phyloP scores from a whole-genome alignment of 2,888 invertebrate species.

The Drosophila leonis region DNA sequence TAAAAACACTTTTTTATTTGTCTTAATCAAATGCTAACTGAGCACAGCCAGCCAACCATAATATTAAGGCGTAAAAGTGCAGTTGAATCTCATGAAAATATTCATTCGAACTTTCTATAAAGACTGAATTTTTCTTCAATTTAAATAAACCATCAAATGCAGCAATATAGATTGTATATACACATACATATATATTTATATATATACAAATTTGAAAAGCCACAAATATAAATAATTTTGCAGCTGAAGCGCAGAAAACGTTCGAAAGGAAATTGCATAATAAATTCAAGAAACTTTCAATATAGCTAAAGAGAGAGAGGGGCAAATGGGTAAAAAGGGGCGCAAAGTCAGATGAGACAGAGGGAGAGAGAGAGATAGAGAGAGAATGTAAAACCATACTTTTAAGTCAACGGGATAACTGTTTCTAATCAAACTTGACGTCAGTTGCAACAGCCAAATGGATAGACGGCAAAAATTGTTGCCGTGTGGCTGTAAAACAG shows the following conservation, averaged over 20 bases:
- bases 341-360: neutral
- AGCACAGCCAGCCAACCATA: neutral
- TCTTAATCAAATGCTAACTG: neutral
- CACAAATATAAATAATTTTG: constrained; percentile 7
- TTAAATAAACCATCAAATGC: neutral
- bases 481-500: constrained; percentile 19
- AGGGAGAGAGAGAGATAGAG: neutral
- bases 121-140: neutral
- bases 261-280: constrained; percentile 15
- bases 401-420: constrained; percentile 14
- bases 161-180: neutral
- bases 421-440: constrained; percentile 38
- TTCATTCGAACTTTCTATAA: neutral
- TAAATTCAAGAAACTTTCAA: constrained; percentile 17
- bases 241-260: neutral
- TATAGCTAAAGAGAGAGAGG: neutral
- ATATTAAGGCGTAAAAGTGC: neutral
- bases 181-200: neutral
- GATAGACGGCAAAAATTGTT: constrained; percentile 19
- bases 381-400: neutral
- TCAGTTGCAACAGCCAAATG: constrained; percentile 29
- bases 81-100: neutral
- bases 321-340: neutral
- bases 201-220: neutral
- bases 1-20: neutral